Evolutionary conservation across 2,113 vertebrate species (phyloP), one percentile per base, ranked within the genome.

Genomic region (Calyptommatus sinebrachiatus): DNA sequence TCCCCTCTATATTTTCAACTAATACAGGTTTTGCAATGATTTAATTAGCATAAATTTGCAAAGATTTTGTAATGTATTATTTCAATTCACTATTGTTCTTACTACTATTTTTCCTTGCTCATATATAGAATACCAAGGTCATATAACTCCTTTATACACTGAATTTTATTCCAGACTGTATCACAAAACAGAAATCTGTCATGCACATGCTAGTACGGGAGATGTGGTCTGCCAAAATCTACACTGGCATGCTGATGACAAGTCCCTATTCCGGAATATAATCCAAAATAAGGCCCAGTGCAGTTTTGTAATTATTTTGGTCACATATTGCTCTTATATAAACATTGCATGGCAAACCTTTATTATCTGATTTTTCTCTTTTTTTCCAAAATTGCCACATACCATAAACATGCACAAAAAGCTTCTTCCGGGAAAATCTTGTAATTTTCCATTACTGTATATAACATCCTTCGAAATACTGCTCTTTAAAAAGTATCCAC

Each of bases 321-420:
- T 80, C 78, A 84, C 88, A 90, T 85, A 82, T 87, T 90, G 89
- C 89, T 85, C 84, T 77, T 76, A 78, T 72, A 67, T 61, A 79
- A 71, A 7, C 8, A 53, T 75, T 83, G 8, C 22, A 69, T 87
- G 85, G n/a, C 86, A 89, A 90, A 91, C n/a, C 41, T 78, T 60
- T 31, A 29, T 57, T 35, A 14, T 7, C 57, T 53, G 35, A 69
- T 6, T 4, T 7, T 46, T 16, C 31, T 21, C 7, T 53, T 57
- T 60, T 35, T 31, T 5, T 41, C 24, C 62, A 35, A 61, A 53
- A 73, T 73, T 67, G 14, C 8, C 10, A 9, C 67, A 45, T 41
- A 16, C 18, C 9, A 46, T 50, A 50, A 7, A 29, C 14, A 21
- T 46, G 10, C 12, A 53, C 8, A 53, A 53, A 53, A 53, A 53